Base-by-base conservation (phyloP, 2,888 invertebrate species). In the Sphaeridia pumilis region DNA sequence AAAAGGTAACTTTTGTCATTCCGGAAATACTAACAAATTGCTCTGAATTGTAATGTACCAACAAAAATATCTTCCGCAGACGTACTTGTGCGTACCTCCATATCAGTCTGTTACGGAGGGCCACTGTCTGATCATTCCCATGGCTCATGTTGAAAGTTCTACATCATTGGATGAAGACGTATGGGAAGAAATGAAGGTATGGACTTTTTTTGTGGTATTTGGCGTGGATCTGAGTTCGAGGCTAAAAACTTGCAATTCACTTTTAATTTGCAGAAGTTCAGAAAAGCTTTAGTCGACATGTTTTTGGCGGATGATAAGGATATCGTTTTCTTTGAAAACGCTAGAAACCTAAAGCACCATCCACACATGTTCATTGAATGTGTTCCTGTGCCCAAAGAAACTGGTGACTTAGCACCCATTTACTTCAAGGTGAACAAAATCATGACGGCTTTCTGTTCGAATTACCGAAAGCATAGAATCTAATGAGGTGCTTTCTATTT, bases 91-190 rank as follows among this genome's bases (percentile, higher is more conserved):
- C 61, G 69, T 95, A 52, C 94, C 95, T 1, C 73, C 79, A 50
- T 79, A 80, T 67, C 80, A 81, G 66, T 90, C 93, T 0, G 72
- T 97, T 55, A 83, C 84, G 2, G 75, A 78, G 51, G 86, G 87
- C 0, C 95, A 97, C 68, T 95, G 77, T 61, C 72, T 88, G 46
- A 81, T 98, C 65, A 78, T 84, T 2, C 89, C 94, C 1, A 79
- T 84, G 67, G 79, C 83, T 61, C 95, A 97, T 71, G 74, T 79
- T 1, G 69, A 81, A 2, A 85, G 87, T 69, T 78, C 82, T 34
- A 89, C 90, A 1, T 78, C 82, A 59, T 68, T 92, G 38, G 97
- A 97, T 73, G 95, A 97, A 75, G 90, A 97, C 73, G 83, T 88
- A 44, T 95, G 89, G 88, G 78, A 78, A 54, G 94, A 94, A 74